Base-by-base conservation (phyloP, 2,797 vertebrate species). In the Margarornis squamiger region DNA sequence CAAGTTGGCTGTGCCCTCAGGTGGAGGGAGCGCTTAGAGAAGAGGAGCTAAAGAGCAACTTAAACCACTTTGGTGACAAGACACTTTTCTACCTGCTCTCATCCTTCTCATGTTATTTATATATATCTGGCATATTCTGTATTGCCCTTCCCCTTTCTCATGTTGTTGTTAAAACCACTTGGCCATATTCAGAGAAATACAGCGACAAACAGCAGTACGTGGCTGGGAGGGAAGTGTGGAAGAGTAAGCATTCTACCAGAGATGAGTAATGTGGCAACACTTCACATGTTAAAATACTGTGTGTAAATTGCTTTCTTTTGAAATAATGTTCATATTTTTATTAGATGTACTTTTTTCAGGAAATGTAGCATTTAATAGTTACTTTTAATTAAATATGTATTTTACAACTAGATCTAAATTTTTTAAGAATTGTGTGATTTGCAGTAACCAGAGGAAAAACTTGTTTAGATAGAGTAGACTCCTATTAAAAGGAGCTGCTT, bases 231-330 rank as follows among this genome's bases (percentile, higher is more conserved):
- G 34, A 45, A 79, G 63, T 18, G 16, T 62, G 36, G 51, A 67
- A 76, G 67, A 63, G 51, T 59, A 87, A 85, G 24, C 4, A 0
- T 76, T 81, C 54, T 45, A 14, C 34, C 10, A 6, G 49, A 51
- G 30, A 18, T 16, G n/a, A 38, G 45, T 32, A 46, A 54, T 0
- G 0, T 41, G 57, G 19, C 0, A 0, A 43, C 5, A 9, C 30
- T 71, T 88, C 54, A 36, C 15, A 9, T 4, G 22, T 5, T 80
- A 59, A 79, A 89, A 71, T 32, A 43, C 4, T 7, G 4, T 19
- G 12, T 43, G 11, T 63, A 54, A 32, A 54, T 30, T 18, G 20
- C 21, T 75, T 74, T 0, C 59, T 49, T 63, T 59, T 13, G 2
- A 80, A 77, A 54, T 26, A 67, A 52, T 41, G 4, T 13, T 32